Percentiles rank a stretch among this genome's conserved stretches.
Evolutionary conservation across 2,797 vertebrate genomes (phyloP).

Genomic region (Orientallactaga sibirica): DNA sequence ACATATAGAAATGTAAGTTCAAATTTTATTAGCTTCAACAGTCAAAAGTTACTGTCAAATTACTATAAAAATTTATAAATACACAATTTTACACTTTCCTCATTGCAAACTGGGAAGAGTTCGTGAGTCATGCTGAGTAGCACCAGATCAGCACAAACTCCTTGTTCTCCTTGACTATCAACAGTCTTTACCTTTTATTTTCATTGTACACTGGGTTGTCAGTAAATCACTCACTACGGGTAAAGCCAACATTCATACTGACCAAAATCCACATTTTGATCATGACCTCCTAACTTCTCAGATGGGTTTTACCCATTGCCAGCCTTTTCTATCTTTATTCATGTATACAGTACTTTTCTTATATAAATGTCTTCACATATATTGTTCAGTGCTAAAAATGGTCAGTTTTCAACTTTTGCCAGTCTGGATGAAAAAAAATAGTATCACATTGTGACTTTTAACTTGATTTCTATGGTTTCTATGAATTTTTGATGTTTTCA

Average conservation of each 20-base stretch:
- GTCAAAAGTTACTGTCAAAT: constrained; percentile 28
- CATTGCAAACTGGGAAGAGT: neutral
- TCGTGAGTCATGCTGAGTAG: neutral
- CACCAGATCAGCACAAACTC: constrained; percentile 42
- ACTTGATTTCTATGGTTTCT: constrained; percentile 45
- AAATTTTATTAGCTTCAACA: constrained; percentile 62
- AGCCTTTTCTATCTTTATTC: neutral
- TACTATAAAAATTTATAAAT: constrained; percentile 13
- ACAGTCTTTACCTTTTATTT: constrained; percentile 41
- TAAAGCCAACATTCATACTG: constrained; percentile 29
- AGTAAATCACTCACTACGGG: neutral
- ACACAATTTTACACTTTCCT: constrained; percentile 26
- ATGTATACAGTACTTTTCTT: neutral
- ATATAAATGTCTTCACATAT: neutral
- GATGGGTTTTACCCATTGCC: neutral
- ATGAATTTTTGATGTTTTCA: neutral
- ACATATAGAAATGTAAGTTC: constrained; percentile 32
- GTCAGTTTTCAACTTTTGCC: neutral
- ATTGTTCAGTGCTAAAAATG: neutral
- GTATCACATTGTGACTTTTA: neutral
- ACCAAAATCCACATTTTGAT: constrained; percentile 27
- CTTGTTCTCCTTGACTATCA: constrained; percentile 46
- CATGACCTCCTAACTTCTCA: neutral
- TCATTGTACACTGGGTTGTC: neutral
- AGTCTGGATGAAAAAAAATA: neutral